Percentiles rank a stretch among this genome's conserved stretches.
phyloP scores from a whole-genome alignment of 2,113 vertebrate species.

The Saccopteryx leptura region DNA sequence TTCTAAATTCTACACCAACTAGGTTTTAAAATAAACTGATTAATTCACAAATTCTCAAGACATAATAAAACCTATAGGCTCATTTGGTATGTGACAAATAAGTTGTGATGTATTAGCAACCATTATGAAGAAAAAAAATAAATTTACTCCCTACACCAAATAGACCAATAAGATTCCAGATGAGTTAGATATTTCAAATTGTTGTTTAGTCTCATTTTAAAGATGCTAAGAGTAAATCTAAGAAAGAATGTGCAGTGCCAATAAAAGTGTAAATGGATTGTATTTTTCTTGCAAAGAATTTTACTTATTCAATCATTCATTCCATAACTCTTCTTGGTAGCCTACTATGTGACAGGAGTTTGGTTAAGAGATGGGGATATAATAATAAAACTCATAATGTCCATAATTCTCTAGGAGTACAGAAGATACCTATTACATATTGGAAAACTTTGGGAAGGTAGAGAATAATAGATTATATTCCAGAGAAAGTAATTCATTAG shows the following conservation, averaged over 20 bases:
- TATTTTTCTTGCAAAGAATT: not conserved
- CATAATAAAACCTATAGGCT: not conserved
- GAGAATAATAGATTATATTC: not conserved
- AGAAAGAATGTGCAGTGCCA: not conserved
- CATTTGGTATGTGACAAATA: not conserved
- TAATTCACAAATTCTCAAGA: not conserved
- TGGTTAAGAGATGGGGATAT: not conserved
- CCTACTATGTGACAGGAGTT: not conserved
- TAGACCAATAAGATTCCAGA: not conserved
- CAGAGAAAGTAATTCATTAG: not conserved
- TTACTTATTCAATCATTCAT: not conserved
- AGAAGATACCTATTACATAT: not conserved
- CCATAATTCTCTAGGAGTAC: not conserved
- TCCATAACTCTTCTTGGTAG: not conserved
- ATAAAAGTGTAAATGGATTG: not conserved
- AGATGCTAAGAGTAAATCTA: not conserved
- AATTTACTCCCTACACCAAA: not conserved
- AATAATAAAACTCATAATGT: not conserved
- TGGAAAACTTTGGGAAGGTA: not conserved
- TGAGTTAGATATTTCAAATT: not conserved
- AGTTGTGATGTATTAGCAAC: not conserved
- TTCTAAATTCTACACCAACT: not conserved
- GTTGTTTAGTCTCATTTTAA: too few species aligned
- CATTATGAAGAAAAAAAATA: not conserved
- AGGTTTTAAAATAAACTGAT: not conserved